Conservation (phyloP, 2,113 vertebrate species). For the Neopipo cinnamomea region DNA sequence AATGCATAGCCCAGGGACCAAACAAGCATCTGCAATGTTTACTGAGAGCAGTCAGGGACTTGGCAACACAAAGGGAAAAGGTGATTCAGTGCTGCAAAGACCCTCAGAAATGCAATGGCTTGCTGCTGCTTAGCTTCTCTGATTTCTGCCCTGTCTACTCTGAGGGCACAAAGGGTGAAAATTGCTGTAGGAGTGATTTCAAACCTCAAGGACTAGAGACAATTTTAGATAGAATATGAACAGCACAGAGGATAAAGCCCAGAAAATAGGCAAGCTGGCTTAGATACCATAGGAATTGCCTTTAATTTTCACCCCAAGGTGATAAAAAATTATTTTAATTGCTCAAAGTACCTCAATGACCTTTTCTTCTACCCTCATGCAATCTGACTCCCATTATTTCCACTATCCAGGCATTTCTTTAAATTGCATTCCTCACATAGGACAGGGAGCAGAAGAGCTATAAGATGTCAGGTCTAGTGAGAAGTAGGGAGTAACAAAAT, state of each 20-base stretch:
- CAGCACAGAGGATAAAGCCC: background rate
- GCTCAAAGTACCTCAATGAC: background rate
- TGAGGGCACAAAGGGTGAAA: background rate
- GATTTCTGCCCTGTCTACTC: background rate
- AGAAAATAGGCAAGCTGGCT: background rate
- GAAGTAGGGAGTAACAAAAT: background rate
- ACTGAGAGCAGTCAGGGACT: background rate
- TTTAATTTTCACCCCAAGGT: background rate
- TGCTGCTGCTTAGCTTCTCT: background rate
- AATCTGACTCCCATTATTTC: background rate
- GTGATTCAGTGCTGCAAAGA: background rate
- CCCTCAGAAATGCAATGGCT: background rate
- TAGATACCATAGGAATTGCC: background rate
- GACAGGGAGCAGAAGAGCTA: background rate
- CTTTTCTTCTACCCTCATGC: background rate
- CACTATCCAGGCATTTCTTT: background rate
- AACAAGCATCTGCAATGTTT: background rate
- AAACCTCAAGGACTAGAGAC: background rate
- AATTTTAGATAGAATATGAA: background rate
- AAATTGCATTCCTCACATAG: background rate
- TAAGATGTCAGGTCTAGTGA: background rate
- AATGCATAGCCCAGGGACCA: background rate
- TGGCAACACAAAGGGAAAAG: background rate
- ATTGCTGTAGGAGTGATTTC: background rate
- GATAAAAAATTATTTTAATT: constrained; percentile 2